Evolutionary conservation across 2,888 invertebrate genomes (phyloP), one percentile per base, ranked within the genome.

Genomic region (Stramonita haemastoma): DNA sequence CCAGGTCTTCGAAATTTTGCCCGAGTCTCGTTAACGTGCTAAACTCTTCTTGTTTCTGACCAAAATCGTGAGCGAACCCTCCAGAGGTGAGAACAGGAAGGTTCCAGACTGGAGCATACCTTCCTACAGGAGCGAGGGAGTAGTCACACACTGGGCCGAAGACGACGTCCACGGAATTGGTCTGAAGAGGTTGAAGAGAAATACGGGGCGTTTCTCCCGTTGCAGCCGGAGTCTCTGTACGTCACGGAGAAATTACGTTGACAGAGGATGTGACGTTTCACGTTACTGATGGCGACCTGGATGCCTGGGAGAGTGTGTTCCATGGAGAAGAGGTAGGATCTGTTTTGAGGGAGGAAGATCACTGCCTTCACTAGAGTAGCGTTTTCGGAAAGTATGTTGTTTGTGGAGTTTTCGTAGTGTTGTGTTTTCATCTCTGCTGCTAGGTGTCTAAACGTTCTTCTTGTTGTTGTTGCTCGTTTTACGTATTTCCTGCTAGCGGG

Each of bases 71-170:
- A 0, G 95, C 94, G 87, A 95, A 90, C 0, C 94, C 95, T 0
- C 95, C 95, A 2, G 95, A 91, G 22, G 98, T 98, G 93, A 98
- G 98, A 92, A 98, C 98, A 0, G 98, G 98, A 0, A 98, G 97
- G 95, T 98, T 98, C 98, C 98, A 98, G 95, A 98, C 98, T 6
- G 98, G 98, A 0, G 98, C 98, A 83, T 98, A 97, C 90, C 98
- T 96, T 15, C 98, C 98, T 2, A 98, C 98, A 0, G 98, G 98
- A 94, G 98, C 98, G 93, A 98, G 95, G 0, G 98, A 98, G 70
- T 98, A 95, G 89, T 95, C 95, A 87, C 94, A 94, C 22, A 91
- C 91, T 0, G 95, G 95, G 0, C 95, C 95, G 77, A 95, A 91
- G 87, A 94, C 93, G 6, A 93, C 93, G 89, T 93, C 90, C 15